Evolutionary conservation across 2,797 vertebrate genomes (phyloP).

Genomic region (Hippocampus kuda): DNA sequence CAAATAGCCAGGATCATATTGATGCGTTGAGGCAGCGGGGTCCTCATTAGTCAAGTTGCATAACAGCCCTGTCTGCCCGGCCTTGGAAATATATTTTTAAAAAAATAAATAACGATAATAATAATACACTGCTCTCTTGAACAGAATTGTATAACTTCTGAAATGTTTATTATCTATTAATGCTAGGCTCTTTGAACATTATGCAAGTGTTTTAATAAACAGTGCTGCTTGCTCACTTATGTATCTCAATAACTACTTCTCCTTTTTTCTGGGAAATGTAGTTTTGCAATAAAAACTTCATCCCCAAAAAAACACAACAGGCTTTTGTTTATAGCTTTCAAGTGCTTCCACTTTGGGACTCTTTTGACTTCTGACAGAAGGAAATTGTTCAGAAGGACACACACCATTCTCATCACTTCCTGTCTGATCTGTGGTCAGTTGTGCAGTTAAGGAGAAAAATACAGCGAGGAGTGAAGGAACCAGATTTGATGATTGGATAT

Average conservation of each 20-base stretch:
- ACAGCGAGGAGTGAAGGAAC: too few species aligned
- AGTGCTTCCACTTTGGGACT: neutral
- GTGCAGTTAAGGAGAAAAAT: neutral
- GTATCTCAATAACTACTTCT: neutral
- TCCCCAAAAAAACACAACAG: neutral
- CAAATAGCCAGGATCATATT: neutral
- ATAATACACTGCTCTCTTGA: neutral
- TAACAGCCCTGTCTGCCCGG: neutral
- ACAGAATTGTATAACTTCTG: neutral
- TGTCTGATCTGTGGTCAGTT: neutral
- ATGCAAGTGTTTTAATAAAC: neutral
- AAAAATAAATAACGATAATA: neutral
- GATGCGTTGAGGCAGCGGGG: neutral
- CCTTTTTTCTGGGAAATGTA: neutral
- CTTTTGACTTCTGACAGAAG: neutral
- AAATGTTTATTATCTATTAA: neutral
- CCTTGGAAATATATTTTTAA: neutral
- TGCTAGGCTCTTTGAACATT: neutral
- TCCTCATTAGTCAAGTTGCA: constrained; percentile 2
- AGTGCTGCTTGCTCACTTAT: neutral
- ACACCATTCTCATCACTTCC: neutral
- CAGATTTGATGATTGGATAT: too few species aligned
- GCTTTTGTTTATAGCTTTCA: neutral
- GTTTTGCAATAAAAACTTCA: neutral
- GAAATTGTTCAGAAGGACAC: neutral